Evolutionary conservation across 2,113 vertebrate genomes (phyloP), one percentile per base, ranked within the genome.

Genomic region (Sander lucioperca): DNA sequence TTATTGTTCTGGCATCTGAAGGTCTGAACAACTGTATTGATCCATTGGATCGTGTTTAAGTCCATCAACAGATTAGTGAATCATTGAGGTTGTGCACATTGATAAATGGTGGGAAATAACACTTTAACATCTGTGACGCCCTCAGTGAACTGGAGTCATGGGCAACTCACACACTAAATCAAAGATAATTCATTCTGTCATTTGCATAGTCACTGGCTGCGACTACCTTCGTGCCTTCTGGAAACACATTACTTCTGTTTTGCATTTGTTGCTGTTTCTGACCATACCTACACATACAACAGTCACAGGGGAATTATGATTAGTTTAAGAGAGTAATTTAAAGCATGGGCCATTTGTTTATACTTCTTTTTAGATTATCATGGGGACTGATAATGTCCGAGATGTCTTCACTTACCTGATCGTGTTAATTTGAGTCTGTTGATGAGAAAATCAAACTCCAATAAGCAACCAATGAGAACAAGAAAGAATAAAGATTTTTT

Each of bases 231-330:
- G 11, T 36, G 21, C 67, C 30, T 36, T 39, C 21, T 70, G 13
- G 58, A 62, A 23, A 48, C 18, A 36, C 58, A 61, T 74, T n/a
- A 61, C 43, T 10, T 48, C 73, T 76, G 73, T 1, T 76, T 76
- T 76, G 73, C 61, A 76, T 76, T 3, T 64, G 30, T 21, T 53
- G 14, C 45, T 2, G 7, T 47, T 18, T 33, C 19, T 5, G 19
- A 4, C 8, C 7, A n/a, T 3, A 50, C 30, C 25, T 25, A 25
- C 2, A 30, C 30, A 30, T 3, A 27, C 27, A 27, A 27, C 27
- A 27, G n/a, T n/a, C n/a, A n/a, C n/a, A n/a, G n/a, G 19, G 39
- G 3, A 45, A 9, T 21, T 2, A 59, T 23, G 12, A 50, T 61
- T 18, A 59, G 27, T 33, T 5, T 5, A 33, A 33, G 27, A 61